These are phyloP conservation scores for Hassar affinis DNA, from an alignment of 2,113 vertebrate genomes.

Conservation along the genomic window DNA sequence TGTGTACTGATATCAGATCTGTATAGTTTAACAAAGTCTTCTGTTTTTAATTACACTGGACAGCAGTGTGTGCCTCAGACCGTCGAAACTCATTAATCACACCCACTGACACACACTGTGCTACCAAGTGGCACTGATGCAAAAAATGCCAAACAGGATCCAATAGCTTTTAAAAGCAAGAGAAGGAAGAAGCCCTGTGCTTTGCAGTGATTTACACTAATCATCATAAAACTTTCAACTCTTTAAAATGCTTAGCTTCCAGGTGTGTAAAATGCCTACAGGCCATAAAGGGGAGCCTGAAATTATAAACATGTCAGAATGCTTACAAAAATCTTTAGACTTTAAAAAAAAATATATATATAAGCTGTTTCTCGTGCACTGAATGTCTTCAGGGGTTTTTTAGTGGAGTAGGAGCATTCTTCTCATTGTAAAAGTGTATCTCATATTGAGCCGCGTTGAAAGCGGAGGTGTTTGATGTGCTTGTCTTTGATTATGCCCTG, in stretches of 20 bases:
- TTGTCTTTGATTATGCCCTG: background rate
- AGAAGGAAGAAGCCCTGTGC: background rate
- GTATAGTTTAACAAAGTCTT: conserved; percentile 18
- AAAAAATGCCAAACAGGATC: background rate
- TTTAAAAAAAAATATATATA: too few species aligned
- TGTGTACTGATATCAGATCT: conserved; percentile 8
- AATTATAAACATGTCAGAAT: conserved; percentile 22
- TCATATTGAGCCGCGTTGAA: background rate
- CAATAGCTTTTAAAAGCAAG: background rate
- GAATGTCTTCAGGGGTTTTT: conserved; percentile 9
- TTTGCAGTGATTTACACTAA: background rate
- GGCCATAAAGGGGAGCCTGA: conserved; percentile 1
- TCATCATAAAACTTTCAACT: conserved; percentile 37
- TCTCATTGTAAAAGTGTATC: background rate
- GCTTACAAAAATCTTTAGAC: too few species aligned
- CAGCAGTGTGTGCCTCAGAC: conserved; percentile 7
- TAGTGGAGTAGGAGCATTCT: background rate
- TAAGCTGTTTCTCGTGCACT: conserved; percentile 11
- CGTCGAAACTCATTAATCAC: conserved; percentile 26
- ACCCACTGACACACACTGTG: background rate
- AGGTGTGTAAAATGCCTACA: conserved; percentile 28
- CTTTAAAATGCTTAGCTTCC: conserved; percentile 16
- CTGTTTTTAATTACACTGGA: conserved; percentile 9
- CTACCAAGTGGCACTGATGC: background rate
- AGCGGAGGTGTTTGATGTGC: background rate